These are phyloP conservation scores for Trachurus trachurus DNA, from an alignment of 2,797 vertebrate genomes.

Conservation along the genomic window DNA sequence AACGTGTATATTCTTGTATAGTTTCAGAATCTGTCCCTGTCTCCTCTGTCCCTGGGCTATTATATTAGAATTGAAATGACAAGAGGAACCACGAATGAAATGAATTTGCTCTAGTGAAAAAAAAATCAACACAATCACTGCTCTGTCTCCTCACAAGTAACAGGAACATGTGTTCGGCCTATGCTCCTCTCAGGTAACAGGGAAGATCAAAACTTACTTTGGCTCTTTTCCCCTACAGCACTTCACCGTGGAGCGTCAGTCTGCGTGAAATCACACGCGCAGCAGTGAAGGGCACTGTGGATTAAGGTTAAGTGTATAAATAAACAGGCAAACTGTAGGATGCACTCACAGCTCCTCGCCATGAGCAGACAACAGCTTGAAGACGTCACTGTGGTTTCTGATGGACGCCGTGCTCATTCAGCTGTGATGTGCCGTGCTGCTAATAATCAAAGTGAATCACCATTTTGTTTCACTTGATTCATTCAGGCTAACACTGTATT, in stretches of 20 bases:
- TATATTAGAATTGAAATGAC: not conserved
- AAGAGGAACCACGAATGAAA: not conserved
- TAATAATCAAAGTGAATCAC: not conserved
- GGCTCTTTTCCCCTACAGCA: constrained; percentile 22
- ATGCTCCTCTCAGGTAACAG: not conserved
- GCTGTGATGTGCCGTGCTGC: not conserved
- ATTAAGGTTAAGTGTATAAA: constrained; percentile 63
- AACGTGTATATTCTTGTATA: not conserved
- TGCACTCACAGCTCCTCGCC: not conserved
- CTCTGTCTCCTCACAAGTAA: constrained; percentile 1
- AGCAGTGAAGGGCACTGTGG: constrained; percentile 51
- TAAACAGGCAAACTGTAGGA: constrained; percentile 46
- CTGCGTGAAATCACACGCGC: constrained; percentile 38
- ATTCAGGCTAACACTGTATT: not conserved
- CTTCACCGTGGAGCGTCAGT: constrained; percentile 14
- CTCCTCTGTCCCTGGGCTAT: constrained; percentile 17
- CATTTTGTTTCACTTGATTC: not conserved
- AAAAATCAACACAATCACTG: not conserved
- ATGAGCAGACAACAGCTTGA: not conserved
- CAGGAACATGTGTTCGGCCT: not conserved
- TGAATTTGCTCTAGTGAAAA: not conserved
- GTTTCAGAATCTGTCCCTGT: constrained; percentile 5
- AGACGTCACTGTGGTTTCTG: not conserved
- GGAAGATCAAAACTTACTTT: constrained; percentile 12
- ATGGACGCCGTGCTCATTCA: not conserved